A percentile compares a stretch with the other conserved stretches of the same genome.
These are phyloP conservation scores for Anolis apletophallus DNA, from an alignment of 2,797 vertebrate species.

Conservation along the genomic window DNA sequence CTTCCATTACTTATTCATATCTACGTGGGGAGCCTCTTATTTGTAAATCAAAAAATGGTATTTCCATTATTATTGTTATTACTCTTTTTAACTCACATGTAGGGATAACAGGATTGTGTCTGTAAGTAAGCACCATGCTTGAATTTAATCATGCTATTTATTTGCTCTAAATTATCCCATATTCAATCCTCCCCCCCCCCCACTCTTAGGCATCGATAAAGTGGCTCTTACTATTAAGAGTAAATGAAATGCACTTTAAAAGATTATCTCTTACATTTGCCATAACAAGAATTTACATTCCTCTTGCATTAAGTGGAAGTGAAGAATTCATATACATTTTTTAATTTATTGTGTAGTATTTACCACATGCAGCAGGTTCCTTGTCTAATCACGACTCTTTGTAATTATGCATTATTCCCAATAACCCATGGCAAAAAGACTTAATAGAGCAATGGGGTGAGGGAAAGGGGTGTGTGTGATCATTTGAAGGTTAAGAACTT, in stretches of 20 bases:
- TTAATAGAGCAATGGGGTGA: slow-evolving; percentile 48
- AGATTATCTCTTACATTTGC: slow-evolving; percentile 78
- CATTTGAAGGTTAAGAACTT: slow-evolving; percentile 49
- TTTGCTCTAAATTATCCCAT: slow-evolving; percentile 76
- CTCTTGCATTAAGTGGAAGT: slow-evolving; percentile 72
- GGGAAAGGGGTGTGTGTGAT: slow-evolving; percentile 43
- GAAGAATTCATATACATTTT: slow-evolving; percentile 72
- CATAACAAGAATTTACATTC: slow-evolving; percentile 77
- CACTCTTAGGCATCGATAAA: slow-evolving; percentile 69
- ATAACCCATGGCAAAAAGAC: slow-evolving; percentile 67
- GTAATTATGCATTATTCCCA: slow-evolving; percentile 73
- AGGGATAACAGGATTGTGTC: slow-evolving; percentile 68
- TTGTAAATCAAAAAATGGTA: slow-evolving; percentile 60
- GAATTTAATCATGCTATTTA: slow-evolving; percentile 77
- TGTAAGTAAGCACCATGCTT: slow-evolving; percentile 68
- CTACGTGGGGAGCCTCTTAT: slow-evolving; percentile 60
- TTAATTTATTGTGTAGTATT: slow-evolving; percentile 77
- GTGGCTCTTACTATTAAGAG: slow-evolving; percentile 68
- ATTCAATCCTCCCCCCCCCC: slow-evolving; percentile 51
- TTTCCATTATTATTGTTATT: slow-evolving; percentile 65
- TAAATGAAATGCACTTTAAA: slow-evolving; percentile 78
- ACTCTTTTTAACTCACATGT: slow-evolving; percentile 56
- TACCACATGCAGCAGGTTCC: slow-evolving; percentile 69
- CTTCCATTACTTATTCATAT: slow-evolving; percentile 55
- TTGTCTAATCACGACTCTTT: slow-evolving; percentile 77